Base-by-base conservation (phyloP, 2,113 vertebrate genomes). In the Chionomys nivalis region DNA sequence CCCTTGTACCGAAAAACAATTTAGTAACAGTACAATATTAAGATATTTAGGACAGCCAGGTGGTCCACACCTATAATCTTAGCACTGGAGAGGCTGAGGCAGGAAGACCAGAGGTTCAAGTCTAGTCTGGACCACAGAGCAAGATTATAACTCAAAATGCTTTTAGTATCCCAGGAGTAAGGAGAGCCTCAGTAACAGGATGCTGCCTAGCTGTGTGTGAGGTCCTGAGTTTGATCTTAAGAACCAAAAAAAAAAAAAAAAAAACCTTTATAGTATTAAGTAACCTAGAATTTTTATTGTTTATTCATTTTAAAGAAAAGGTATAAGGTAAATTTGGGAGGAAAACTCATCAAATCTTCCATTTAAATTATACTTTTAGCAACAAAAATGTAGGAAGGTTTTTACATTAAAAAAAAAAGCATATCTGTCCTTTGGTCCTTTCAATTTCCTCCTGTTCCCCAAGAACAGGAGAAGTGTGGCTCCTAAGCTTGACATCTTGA, bases 281-380 rank as follows among this genome's bases (percentile, higher is more conserved):
- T 47, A 79, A 66, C 36, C 49, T 97, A 81, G 39, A 82, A 77
- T 89, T 26, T 92, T 72, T 68, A 83, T 77, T 89, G 33, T 92
- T 72, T 68, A 83, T 77, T 72, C 33, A 55, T 97, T 89, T 95
- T 42, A 73, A 87, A 47, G 55, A 87, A 95, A 96, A 96, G 31
- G 52, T 42, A 55, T 44, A 92, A 93, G 42, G 39, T 28, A 94
- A 73, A 88, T 78, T 2, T 77, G n/a, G 78, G 28, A 90, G 76
- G 55, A 78, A 89, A 93, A 16, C 36, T 91, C 68, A 85, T 78
- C 39, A 82, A 70, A 76, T 93, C 33, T 75, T 77, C 19, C 33
- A 83, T 63, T 83, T 63, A 96, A 85, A 86, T 58, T 42, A 78
- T 77, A 73, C 2, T 93, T 42, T 61, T 78, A 42, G n/a, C 55